Evolutionary conservation across 2,113 vertebrate genomes (phyloP).

Genomic region (Athene cunicularia): DNA sequence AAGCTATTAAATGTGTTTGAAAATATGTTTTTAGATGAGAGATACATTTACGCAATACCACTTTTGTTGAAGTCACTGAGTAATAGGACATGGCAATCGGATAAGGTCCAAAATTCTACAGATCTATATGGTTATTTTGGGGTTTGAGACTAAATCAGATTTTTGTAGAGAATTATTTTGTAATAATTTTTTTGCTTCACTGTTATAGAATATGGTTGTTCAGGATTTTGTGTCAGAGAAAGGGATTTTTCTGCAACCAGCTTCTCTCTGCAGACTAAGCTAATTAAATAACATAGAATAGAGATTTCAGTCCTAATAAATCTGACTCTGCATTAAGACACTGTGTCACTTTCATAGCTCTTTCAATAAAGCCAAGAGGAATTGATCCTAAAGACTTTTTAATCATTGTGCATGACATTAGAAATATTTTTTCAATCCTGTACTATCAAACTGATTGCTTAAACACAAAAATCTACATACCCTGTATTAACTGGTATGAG

Average conservation of each 20-base stretch:
- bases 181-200: conserved; percentile 4
- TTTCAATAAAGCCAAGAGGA: conserved; percentile 59
- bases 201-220: background rate
- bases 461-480: conserved; percentile 31
- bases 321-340: conserved; percentile 46
- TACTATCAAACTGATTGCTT: background rate
- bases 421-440: conserved; percentile 52
- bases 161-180: background rate
- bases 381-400: conserved; percentile 51
- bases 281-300: conserved; percentile 68
- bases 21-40: background rate
- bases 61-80: background rate
- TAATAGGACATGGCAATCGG: background rate
- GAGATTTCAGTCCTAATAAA: conserved; percentile 64
- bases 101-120: background rate
- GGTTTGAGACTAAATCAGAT: background rate
- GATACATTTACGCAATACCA: background rate
- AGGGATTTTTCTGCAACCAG: conserved; percentile 36
- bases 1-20: background rate
- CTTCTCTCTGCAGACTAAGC: conserved; percentile 26
- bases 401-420: conserved; percentile 38
- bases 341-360: conserved; percentile 43
- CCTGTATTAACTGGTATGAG: background rate
- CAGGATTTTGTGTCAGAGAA: conserved; percentile 14
- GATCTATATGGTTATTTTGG: background rate